Evolutionary conservation across 2,113 vertebrate genomes (phyloP).

Genomic region (Rallus limicola): DNA sequence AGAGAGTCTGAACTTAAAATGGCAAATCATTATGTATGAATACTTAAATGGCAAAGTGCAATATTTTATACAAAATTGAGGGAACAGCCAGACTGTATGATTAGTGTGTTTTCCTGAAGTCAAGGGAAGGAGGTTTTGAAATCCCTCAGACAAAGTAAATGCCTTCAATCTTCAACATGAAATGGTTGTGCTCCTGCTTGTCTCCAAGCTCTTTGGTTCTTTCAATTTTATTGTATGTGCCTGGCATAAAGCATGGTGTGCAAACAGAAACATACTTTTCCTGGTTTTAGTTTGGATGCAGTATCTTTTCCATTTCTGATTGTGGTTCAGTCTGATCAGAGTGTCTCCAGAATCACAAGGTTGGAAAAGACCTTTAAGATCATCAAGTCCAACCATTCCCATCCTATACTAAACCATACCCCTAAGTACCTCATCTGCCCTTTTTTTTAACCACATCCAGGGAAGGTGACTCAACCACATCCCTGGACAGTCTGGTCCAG

Average conservation of each 20-base stretch:
- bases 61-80: not conserved
- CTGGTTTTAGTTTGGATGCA: not conserved
- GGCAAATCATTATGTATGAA: not conserved
- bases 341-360: not conserved
- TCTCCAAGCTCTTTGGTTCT: not conserved
- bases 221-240: not conserved
- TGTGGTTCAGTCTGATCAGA: not conserved
- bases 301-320: not conserved
- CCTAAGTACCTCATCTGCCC: too few species aligned
- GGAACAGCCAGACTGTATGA: not conserved
- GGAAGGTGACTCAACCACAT: too few species aligned
- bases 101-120: not conserved
- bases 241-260: not conserved
- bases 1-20: not conserved
- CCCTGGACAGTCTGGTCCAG: too few species aligned
- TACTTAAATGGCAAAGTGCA: not conserved
- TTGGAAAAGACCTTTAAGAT: too few species aligned
- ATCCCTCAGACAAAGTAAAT: not conserved
- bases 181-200: not conserved
- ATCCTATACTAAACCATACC: too few species aligned
- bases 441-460: too few species aligned
- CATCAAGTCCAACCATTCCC: too few species aligned
- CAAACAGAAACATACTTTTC: not conserved
- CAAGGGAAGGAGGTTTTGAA: not conserved
- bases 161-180: not conserved